Evolutionary conservation across 2,888 invertebrate species (phyloP).

Genomic region (Lissocephala sabroskyi): DNA sequence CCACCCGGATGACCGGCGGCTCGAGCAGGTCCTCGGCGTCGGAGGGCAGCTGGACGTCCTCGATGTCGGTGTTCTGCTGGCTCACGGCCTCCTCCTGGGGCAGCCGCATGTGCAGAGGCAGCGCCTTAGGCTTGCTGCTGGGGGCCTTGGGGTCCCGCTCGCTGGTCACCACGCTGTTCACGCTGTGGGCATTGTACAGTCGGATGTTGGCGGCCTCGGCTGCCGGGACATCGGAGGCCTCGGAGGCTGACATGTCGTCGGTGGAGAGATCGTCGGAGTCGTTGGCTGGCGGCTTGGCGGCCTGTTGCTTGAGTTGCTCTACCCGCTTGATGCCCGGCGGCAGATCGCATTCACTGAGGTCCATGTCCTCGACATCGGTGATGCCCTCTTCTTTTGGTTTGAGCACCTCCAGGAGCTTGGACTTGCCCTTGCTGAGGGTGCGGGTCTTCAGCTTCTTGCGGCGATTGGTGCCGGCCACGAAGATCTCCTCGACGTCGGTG

Average conservation of each 20-base stretch:
- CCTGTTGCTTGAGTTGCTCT: slow-evolving; percentile 37
- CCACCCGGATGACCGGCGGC: slow-evolving; percentile 28
- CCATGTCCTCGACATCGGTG: slow-evolving; percentile 73
- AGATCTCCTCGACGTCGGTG: slow-evolving; percentile 74
- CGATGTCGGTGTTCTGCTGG: slow-evolving; percentile 71
- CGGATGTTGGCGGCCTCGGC: slow-evolving; percentile 22
- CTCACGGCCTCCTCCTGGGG: slow-evolving; percentile 33
- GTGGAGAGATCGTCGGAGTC: slow-evolving; percentile 73
- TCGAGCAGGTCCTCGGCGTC: slow-evolving; percentile 73
- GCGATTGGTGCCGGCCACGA: slow-evolving; percentile 60
- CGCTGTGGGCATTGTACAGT: slow-evolving; percentile 31
- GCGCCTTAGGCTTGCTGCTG: slow-evolving; percentile 27
- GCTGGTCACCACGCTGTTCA: slow-evolving; percentile 24
- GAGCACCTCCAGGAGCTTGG: slow-evolving; percentile 50
- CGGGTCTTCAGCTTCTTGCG: slow-evolving; percentile 69
- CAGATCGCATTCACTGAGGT: slow-evolving; percentile 67
- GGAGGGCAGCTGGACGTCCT: slow-evolving; percentile 73
- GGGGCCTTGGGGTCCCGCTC: slow-evolving; percentile 21
- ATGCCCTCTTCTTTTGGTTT: slow-evolving; percentile 39
- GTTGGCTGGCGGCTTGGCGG: slow-evolving; percentile 39
- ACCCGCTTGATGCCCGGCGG: slow-evolving; percentile 32
- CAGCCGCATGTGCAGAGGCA: slow-evolving; percentile 30
- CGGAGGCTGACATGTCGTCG: slow-evolving; percentile 64
- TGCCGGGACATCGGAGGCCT: slow-evolving; percentile 35
- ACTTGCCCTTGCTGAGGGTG: slow-evolving; percentile 60